Evolutionary conservation across 2,888 invertebrate genomes (phyloP), one percentile per base, ranked within the genome.

Genomic region (Lithosia quadra): DNA sequence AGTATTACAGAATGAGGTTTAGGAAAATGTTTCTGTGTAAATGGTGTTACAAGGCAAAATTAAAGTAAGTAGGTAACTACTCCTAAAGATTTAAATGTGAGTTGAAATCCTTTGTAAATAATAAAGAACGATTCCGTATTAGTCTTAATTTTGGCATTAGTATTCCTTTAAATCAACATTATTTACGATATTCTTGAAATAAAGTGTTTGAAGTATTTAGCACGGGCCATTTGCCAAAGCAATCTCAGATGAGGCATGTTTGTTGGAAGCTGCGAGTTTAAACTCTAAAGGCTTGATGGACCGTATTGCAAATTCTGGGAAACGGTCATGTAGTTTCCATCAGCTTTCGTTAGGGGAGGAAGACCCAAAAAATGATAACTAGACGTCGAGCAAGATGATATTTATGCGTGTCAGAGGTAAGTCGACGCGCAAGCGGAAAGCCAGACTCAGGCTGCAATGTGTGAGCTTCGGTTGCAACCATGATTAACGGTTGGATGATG

Each of bases 181-280:
- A 58, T 67, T 57, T 43, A 62, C 34, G 58, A 58, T 53, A 58
- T 43, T 56, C 24, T 62, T n/a, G 18, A 33, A 53, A 63, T 63
- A 36, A 57, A 24, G 24, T 15, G 53, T 36, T 53, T 24, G 10
- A 59, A 24, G 58, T 49, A 34, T 24, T 11, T 7, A 56, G 11
- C 11, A 9, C 34, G 60, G 59, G 58, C 58, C 1, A 8, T 24
- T 53, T 68, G 58, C 58, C 59, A 63, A 68, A 53, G 13, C 53
- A n/a, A 21, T 0, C 18, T 53, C 22, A 36, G 10, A 33, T 62
- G 10, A 24, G 21, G 36, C 11, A 2, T 22, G 13, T 43, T 43
- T 43, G 18, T 43, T 43, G 15, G n/a, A n/a, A 18, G 43, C 18
- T 43, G 18, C 18, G 43, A 8, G 43, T 7, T 43, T 43, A 10